Evolutionary conservation across 2,113 vertebrate genomes (phyloP).

Genomic region (Sturnira hondurensis): DNA sequence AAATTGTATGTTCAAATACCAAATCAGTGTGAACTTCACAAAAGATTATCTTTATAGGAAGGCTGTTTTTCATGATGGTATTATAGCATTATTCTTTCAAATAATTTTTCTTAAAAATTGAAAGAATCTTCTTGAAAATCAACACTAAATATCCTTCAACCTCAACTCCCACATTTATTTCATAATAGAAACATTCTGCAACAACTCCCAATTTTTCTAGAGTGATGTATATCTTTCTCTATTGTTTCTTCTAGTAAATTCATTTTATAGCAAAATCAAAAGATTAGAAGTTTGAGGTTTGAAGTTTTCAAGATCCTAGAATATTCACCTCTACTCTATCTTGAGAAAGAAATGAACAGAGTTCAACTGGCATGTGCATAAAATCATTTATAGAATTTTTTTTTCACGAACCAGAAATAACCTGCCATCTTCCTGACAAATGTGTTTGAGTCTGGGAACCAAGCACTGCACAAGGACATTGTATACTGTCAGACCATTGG

Average conservation of each 20-base stretch:
- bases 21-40: neutral
- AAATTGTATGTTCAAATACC: neutral
- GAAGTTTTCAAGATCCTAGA: neutral
- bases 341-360: neutral
- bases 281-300: neutral
- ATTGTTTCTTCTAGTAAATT: conserved; percentile 5
- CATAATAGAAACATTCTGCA: neutral
- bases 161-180: neutral
- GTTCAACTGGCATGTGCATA: neutral
- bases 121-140: neutral
- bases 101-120: conserved; percentile 29
- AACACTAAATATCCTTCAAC: neutral
- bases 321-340: neutral
- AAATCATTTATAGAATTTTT: neutral
- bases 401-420: neutral
- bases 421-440: neutral
- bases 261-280: neutral
- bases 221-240: neutral
- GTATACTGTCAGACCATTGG: neutral
- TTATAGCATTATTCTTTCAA: neutral
- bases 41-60: conserved; percentile 8
- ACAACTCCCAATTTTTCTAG: neutral
- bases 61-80: conserved; percentile 9
- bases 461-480: neutral
- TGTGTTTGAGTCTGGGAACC: neutral